phyloP scores from a whole-genome alignment of 2,113 vertebrate genomes.

The Onychostoma macrolepis region DNA sequence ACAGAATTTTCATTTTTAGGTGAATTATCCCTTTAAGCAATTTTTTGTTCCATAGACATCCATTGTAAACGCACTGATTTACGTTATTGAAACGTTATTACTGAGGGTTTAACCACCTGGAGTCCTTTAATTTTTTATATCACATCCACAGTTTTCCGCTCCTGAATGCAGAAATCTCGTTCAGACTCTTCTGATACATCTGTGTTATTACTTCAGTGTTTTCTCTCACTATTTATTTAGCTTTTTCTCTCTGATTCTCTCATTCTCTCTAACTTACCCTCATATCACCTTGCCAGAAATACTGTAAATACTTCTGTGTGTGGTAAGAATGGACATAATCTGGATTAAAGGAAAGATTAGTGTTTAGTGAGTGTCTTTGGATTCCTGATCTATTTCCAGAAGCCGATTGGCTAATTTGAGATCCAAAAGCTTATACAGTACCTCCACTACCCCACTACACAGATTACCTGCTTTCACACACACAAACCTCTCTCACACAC shows the following conservation, averaged over 20 bases:
- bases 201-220: neutral
- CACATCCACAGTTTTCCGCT: neutral
- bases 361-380: slow-evolving; percentile 68
- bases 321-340: slow-evolving; percentile 72
- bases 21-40: no score
- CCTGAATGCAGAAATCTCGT: neutral
- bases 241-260: neutral
- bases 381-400: slow-evolving; percentile 69
- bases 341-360: slow-evolving; percentile 70
- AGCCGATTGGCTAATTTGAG: slow-evolving; percentile 65
- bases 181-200: neutral
- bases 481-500: neutral
- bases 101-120: neutral
- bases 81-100: no score
- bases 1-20: neutral
- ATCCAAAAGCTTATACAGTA: slow-evolving; percentile 46
- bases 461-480: slow-evolving; percentile 4
- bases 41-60: no score
- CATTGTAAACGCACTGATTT: no score
- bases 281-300: slow-evolving; percentile 50
- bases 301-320: slow-evolving; percentile 60
- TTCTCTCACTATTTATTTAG: neutral
- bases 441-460: slow-evolving; percentile 44
- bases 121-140: neutral
- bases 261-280: neutral